Conservation (phyloP, 2,888 invertebrate genomes). For the Escarpia spicata region DNA sequence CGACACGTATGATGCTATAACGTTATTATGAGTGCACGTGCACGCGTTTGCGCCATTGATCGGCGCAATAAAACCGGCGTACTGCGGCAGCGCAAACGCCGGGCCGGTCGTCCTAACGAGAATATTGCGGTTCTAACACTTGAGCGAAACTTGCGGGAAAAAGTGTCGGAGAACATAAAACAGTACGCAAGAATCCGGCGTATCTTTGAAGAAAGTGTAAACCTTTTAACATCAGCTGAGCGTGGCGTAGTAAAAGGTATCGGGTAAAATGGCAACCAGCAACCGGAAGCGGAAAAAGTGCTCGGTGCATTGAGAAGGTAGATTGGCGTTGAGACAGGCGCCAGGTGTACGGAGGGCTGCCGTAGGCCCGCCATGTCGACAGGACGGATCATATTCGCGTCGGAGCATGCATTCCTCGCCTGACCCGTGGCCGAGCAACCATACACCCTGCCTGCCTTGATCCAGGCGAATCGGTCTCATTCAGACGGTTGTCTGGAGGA, state of each 20-base stretch:
- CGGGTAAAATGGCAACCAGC: background rate
- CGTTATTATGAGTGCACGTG: background rate
- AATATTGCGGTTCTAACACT: background rate
- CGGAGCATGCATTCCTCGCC: background rate
- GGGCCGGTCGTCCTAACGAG: background rate
- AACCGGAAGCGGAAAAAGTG: background rate
- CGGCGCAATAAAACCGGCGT: background rate
- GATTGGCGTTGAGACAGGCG: background rate
- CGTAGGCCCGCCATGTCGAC: background rate
- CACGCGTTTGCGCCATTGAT: background rate
- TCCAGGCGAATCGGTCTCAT: background rate
- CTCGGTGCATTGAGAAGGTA: background rate
- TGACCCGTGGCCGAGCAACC: background rate
- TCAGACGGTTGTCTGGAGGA: background rate
- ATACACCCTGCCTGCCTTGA: background rate
- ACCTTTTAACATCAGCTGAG: background rate
- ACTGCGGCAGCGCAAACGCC: background rate
- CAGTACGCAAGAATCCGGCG: background rate
- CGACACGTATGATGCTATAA: background rate
- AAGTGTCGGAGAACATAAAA: background rate
- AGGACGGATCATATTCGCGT: background rate
- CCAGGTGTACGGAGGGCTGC: background rate
- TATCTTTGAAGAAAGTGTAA: background rate
- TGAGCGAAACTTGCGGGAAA: background rate
- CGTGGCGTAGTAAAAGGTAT: background rate